phyloP scores from a whole-genome alignment of 2,888 invertebrate genomes.

The Orchesella flavescens region DNA sequence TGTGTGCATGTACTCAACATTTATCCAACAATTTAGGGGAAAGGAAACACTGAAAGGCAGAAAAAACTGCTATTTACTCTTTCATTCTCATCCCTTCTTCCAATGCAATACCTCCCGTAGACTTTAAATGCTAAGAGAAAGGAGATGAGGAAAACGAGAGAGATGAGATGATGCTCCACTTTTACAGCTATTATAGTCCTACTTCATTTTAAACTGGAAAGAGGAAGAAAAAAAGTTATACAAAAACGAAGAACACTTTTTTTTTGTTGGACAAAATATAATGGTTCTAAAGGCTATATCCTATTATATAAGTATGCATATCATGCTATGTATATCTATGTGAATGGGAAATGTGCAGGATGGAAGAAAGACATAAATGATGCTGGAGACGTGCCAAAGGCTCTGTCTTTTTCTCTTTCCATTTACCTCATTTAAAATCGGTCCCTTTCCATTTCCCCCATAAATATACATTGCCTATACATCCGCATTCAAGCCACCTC shows the following conservation, averaged over 20 bases:
- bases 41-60: constrained; percentile 22
- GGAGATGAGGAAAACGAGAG: constrained; percentile 5
- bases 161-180: constrained; percentile 5
- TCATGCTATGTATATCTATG: too few relatives aligned
- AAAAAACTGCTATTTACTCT: constrained; percentile 26
- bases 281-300: too few relatives aligned
- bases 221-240: constrained; percentile 9
- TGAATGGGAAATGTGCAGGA: too few relatives aligned
- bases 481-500: neutral
- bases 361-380: constrained; percentile 53
- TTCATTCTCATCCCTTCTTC: neutral
- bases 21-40: constrained; percentile 35
- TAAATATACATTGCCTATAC: constrained; percentile 38
- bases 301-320: too few relatives aligned
- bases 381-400: constrained; percentile 65
- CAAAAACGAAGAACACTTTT: neutral
- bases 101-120: too few relatives aligned
- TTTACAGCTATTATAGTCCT: constrained; percentile 40
- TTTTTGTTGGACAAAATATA: too few relatives aligned
- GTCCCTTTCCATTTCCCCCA: constrained; percentile 33
- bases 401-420: constrained; percentile 45
- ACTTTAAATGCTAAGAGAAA: neutral
- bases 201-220: constrained; percentile 45
- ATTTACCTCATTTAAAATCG: constrained; percentile 53
- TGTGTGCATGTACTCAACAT: constrained; percentile 9